These are phyloP conservation scores for Chalcosyrphus nemorum DNA, from an alignment of 2,888 invertebrate genomes.

Conservation along the genomic window DNA sequence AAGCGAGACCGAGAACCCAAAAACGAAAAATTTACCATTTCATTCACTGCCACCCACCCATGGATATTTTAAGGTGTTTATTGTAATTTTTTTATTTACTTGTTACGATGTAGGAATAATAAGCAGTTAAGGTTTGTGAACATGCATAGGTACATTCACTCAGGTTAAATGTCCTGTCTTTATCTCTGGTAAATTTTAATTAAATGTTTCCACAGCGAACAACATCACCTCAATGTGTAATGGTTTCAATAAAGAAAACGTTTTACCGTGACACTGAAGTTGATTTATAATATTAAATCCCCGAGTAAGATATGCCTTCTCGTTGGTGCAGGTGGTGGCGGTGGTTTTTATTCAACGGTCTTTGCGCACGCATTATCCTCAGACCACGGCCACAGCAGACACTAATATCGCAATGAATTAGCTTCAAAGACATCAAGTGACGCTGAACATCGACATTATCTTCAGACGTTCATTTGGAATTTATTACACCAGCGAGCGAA, in stretches of 20 bases:
- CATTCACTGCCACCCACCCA: not conserved
- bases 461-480: slow-evolving; percentile 32
- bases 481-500: too few relatives aligned
- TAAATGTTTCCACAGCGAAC: not conserved
- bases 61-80: slow-evolving; percentile 40
- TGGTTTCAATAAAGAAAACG: slow-evolving; percentile 20
- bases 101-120: slow-evolving; percentile 13
- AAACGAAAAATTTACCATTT: slow-evolving; percentile 19
- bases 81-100: slow-evolving; percentile 36
- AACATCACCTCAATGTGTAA: not conserved
- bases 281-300: slow-evolving; percentile 28
- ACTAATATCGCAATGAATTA: slow-evolving; percentile 16
- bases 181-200: slow-evolving; percentile 26
- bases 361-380: not conserved
- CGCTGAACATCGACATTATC: slow-evolving; percentile 34
- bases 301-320: not conserved
- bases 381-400: not conserved
- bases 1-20: not conserved
- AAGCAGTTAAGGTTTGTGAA: slow-evolving; percentile 9
- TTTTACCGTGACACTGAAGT: slow-evolving; percentile 9
- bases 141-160: too few relatives aligned
- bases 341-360: not conserved
- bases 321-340: not conserved
- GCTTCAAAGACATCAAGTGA: slow-evolving; percentile 25
- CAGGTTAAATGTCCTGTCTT: not conserved